Evolutionary conservation across 2,113 vertebrate genomes (phyloP), one percentile per base, ranked within the genome.

Genomic region (Heterotilapia buettikoferi): DNA sequence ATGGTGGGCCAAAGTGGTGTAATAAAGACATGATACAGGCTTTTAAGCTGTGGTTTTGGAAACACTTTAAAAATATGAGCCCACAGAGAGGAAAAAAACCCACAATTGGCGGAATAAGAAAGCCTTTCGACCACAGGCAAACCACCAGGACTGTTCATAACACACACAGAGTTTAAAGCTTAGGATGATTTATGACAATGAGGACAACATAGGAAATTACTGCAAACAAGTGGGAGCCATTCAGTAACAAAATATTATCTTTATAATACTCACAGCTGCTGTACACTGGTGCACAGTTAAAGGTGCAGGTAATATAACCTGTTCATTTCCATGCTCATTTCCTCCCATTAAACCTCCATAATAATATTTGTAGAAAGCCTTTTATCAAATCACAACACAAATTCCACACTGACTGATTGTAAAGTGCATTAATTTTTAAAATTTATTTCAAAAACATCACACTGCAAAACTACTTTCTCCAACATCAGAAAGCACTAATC

Each of bases 21-120:
- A 87, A 91, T 90, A 78, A 88, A 87, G 78, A 85, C 56, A 59
- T 84, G 59, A 87, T 83, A 71, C 14, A 61, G n/a, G 21, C 59
- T 76, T 86, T 84, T 71, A 87, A 88, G 86, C 45, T 6, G 47
- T 18, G 59, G 61, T 83, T 89, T 85, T 33, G 71, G 59, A 83
- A 76, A 79, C 57, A 89, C 26, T 78, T 83, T 24, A 82, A 54
- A 68, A 88, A 86, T 83, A 80, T 33, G 57, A 90, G 73, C 33
- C 45, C 79, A 80, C 43, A 38, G 59, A 81, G 29, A 78, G 5
- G 43, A 53, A 85, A 85, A 90, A 90, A 81, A 53, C 26, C 4
- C 36, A 92, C 90, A 95, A 94, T 93, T 38, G 80, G 66, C 18
- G 79, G 90, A 94, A 92, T 91, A 29, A 90, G 84, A 89, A 63